phyloP scores from a whole-genome alignment of 2,797 vertebrate genomes.

The Brachyalestes nurse region DNA sequence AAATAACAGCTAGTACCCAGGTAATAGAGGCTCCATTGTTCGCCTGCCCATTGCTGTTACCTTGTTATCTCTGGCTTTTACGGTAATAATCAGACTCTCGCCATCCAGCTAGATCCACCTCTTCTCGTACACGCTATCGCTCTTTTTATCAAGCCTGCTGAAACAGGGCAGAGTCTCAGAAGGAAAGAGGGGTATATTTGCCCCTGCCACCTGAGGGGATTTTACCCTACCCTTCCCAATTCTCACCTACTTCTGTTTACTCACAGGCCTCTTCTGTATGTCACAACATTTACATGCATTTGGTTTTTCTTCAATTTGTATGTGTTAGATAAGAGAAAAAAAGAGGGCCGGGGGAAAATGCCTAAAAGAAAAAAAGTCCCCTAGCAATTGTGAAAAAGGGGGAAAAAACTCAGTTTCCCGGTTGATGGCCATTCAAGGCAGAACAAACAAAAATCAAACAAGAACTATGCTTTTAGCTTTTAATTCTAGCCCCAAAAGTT shows the following conservation, averaged over 20 bases:
- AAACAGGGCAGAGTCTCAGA: slow-evolving; percentile 47
- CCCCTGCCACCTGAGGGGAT: slow-evolving; percentile 65
- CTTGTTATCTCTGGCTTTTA: slow-evolving; percentile 60
- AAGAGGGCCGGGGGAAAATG: slow-evolving; percentile 48
- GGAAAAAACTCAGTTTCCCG: slow-evolving; percentile 16
- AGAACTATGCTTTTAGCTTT: slow-evolving; percentile 83
- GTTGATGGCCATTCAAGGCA: slow-evolving; percentile 66
- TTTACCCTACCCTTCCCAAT: slow-evolving; percentile 74
- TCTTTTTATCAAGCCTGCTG: slow-evolving; percentile 50
- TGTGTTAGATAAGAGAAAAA: slow-evolving; percentile 78
- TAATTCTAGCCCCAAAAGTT: slow-evolving; percentile 81
- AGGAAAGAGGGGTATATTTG: slow-evolving; percentile 48
- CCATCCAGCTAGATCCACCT: slow-evolving; percentile 39
- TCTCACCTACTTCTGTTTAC: slow-evolving; percentile 77
- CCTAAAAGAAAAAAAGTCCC: slow-evolving; percentile 48
- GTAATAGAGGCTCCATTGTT: slow-evolving; percentile 58
- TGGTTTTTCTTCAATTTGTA: slow-evolving; percentile 82
- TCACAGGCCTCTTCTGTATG: slow-evolving; percentile 74
- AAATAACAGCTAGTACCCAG: slow-evolving; percentile 58
- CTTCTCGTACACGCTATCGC: slow-evolving; percentile 40
- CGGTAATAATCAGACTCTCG: slow-evolving; percentile 60
- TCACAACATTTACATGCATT: slow-evolving; percentile 79
- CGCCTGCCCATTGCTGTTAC: slow-evolving; percentile 48
- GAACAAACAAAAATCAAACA: slow-evolving; percentile 87
- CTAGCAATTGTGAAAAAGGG: slow-evolving; percentile 38